Conservation (phyloP, 2,797 vertebrate species). For the Xyrichtys novacula region DNA sequence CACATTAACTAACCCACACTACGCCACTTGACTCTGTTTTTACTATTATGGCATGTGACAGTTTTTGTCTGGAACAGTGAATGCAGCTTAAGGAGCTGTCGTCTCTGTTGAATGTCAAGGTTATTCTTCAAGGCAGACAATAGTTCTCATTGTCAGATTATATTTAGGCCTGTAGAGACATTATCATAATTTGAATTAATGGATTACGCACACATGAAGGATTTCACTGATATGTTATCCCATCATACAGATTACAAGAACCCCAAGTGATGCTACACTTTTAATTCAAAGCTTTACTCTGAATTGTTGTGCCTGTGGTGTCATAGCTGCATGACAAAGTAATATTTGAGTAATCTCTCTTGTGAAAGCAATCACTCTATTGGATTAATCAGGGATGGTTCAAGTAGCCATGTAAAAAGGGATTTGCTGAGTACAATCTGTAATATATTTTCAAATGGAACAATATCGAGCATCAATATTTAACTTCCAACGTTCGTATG, state of each 20-base stretch:
- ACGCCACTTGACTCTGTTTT: conserved; percentile 55
- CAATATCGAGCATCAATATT: no score
- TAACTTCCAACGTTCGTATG: no score
- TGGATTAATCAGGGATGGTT: background rate
- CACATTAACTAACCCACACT: conserved; percentile 60
- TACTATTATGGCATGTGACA: conserved; percentile 61
- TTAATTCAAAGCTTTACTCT: conserved; percentile 13
- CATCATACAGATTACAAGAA: conserved; percentile 12
- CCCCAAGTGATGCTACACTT: conserved; percentile 2
- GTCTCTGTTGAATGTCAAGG: conserved; percentile 53
- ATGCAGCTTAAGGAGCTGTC: conserved; percentile 58
- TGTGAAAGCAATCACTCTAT: conserved; percentile 5
- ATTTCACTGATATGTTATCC: conserved; percentile 23
- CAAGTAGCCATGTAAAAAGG: conserved; percentile 6
- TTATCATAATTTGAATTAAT: conserved; percentile 57
- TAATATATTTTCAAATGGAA: background rate
- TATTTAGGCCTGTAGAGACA: conserved; percentile 26
- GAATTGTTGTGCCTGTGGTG: conserved; percentile 1
- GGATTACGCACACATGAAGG: conserved; percentile 35
- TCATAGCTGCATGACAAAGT: conserved; percentile 16
- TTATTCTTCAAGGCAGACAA: conserved; percentile 63
- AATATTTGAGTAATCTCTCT: conserved; percentile 4
- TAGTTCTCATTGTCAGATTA: conserved; percentile 47
- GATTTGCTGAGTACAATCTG: background rate
- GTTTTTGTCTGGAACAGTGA: conserved; percentile 65